Base-by-base conservation (phyloP, 1,140 invertebrate species). In the Mylabris phalerata region DNA sequence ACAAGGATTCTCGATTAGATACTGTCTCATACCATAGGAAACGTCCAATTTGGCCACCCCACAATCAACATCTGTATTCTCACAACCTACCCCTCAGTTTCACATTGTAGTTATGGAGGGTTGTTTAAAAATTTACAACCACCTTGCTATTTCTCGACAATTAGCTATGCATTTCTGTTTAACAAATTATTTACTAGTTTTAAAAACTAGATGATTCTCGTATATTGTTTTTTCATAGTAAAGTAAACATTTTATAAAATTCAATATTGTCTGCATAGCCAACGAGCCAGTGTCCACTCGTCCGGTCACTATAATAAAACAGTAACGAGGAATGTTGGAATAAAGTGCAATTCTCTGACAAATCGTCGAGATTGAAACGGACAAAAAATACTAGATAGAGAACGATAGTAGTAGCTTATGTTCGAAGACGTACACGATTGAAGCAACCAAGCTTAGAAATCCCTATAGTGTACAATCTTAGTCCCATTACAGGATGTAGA, bases 1-100 rank as follows among this genome's bases (percentile, higher is more conserved):
- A 67, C 65, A 67, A 61, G 65, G 50, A 67, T 67, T 67, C 63
- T 67, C 65, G 63, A 67, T 67, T 67, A 67, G 64, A 59, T 60
- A 58, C 45, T 41, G 41, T 43, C 47, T 48, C 48, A 27, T 11
- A 32, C 32, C 32, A 3, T 5, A 32, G 32, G 26, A 54, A 54
- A 32, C 51, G 51, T 40, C 51, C 49, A 45, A 42, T 54, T 46
- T 52, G 41, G 38, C 41, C 51, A 32, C 51, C 42, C 41, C 32
- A 32, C 4, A 32, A 11, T 46, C 51, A 25, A 54, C 51, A 54
- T 54, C 51, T 54, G 51, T 54, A 54, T 54, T 54, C 51, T 54
- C 51, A 54, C 44, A 54, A 54, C 42, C 51, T 54, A 41, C 41
- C 51, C 51, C 32, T 32, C 4, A 2, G 7, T 32, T 32, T 2